Evolutionary conservation across 2,888 invertebrate genomes (phyloP), one percentile per base, ranked within the genome.

Genomic region (Parelbella ahira): DNA sequence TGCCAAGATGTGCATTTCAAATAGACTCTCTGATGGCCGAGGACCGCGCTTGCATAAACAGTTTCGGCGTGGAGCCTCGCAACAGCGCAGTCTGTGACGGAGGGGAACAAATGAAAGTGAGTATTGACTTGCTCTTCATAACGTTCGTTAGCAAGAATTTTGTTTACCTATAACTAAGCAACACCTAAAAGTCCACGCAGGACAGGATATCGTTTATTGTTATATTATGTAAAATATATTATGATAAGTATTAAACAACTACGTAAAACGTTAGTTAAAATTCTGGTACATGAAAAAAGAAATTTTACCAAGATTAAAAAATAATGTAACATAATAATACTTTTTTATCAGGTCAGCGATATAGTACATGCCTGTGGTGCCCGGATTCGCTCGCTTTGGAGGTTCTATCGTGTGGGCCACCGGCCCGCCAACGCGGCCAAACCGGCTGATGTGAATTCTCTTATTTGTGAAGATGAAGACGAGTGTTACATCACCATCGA

Each of bases 51-150:
- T 86, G 86, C 49, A 53, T 83, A 47, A 81, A 81, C 58, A 65
- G 67, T 15, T 86, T 82, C 42, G 86, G 86, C 1, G 60, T 80
- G 4, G 83, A 80, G 45, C 72, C 78, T 0, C 78, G 56, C 28
- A 34, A 45, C n/a, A 55, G 55, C 20, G 61, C 65, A 2, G 29
- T 58, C 2, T 86, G 86, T 51, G 84, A 86, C 39, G 83, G 84
- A n/a, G 83, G 74, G 1, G 84, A 82, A 44, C 86, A 82, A 49
- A 83, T 84, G 78, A 86, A 84, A 74, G 86, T 79, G 59, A 21
- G 8, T 20, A 13, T 15, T 15, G 5, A n/a, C n/a, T n/a, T n/a
- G n/a, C n/a, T n/a, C n/a, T n/a, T n/a, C n/a, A n/a, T n/a, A n/a
- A n/a, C n/a, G n/a, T n/a, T n/a, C n/a, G n/a, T n/a, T n/a, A n/a